Conservation (phyloP, 2,888 invertebrate species). For the Lamproptera curius region DNA sequence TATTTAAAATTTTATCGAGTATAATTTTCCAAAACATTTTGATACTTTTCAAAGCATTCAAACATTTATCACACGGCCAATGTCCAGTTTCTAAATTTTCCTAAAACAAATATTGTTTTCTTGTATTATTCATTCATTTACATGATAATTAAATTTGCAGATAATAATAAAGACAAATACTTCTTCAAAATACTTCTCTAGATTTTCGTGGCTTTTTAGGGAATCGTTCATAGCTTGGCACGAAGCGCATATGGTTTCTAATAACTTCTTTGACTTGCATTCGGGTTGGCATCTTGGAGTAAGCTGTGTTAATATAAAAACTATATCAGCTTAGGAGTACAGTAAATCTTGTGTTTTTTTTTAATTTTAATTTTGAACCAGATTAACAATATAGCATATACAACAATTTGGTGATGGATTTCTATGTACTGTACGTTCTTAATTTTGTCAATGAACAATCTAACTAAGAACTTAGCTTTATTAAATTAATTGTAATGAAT, state of each 20-base stretch:
- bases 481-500: too few species aligned
- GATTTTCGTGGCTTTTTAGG: conserved; percentile 44
- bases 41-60: conserved; percentile 61
- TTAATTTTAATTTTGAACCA: too few species aligned
- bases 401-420: too few species aligned
- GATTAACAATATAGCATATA: too few species aligned
- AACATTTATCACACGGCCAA: conserved; percentile 66
- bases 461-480: too few species aligned
- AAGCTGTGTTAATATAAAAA: conserved; percentile 33
- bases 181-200: conserved; percentile 58
- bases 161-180: conserved; percentile 33
- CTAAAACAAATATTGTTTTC: conserved; percentile 30
- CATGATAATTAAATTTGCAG: neutral
- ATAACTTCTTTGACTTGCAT: conserved; percentile 58
- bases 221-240: conserved; percentile 57
- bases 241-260: conserved; percentile 58
- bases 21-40: conserved; percentile 70
- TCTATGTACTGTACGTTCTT: too few species aligned
- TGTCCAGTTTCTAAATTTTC: conserved; percentile 64
- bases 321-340: neutral
- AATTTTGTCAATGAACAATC: too few species aligned
- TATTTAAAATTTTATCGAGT: conserved; percentile 53
- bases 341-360: too few species aligned
- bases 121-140: too few species aligned
- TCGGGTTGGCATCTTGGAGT: conserved; percentile 55